These are phyloP conservation scores for Ploceus nigricollis DNA, from an alignment of 2,113 vertebrate species.

Conservation along the genomic window DNA sequence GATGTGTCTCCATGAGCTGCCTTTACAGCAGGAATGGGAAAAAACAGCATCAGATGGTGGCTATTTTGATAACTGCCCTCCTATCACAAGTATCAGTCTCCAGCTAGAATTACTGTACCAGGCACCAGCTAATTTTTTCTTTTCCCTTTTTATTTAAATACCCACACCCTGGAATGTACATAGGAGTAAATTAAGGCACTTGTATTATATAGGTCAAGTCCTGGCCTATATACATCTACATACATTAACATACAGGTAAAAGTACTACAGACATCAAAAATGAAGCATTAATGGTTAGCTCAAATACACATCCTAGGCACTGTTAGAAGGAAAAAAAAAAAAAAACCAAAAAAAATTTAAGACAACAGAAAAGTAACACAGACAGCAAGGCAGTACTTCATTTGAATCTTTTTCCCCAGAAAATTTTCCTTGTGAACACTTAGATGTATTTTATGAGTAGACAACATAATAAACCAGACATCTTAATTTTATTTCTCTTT, in stretches of 20 bases:
- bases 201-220: neutral
- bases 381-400: neutral
- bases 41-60: neutral
- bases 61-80: neutral
- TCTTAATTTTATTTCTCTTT: neutral
- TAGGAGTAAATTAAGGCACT: neutral
- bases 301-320: neutral
- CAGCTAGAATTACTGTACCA: neutral
- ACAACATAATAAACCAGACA: neutral
- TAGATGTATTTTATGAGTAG: neutral
- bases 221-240: slow-evolving; percentile 12
- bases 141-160: neutral
- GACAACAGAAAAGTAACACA: neutral
- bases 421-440: neutral
- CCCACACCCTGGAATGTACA: neutral
- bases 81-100: neutral
- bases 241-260: neutral
- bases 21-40: neutral
- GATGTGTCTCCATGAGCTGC: neutral
- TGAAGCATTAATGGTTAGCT: neutral
- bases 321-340: neutral
- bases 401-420: neutral
- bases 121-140: neutral
- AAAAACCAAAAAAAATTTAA: neutral
- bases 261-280: slow-evolving; percentile 14